Evolutionary conservation across 1,140 invertebrate species (phyloP).

Genomic region (Oryctes rhinoceros): DNA sequence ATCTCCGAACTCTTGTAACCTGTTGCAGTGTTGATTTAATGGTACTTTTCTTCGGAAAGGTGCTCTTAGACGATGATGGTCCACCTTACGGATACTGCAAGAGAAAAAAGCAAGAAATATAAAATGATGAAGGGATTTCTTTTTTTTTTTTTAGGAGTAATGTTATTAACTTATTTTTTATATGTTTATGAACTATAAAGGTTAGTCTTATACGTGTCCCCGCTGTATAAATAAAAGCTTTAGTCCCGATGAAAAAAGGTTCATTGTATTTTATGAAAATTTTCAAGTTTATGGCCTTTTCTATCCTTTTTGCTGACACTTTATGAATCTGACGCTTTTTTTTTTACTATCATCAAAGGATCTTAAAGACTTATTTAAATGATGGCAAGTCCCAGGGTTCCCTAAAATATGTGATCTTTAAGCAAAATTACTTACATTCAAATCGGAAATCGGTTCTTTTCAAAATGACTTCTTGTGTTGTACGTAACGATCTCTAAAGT

Average conservation of each 20-base stretch:
- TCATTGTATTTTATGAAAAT: background rate
- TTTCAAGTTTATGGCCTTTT: too few relatives aligned
- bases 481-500: too few relatives aligned
- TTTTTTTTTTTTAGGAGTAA: background rate
- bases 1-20: conserved; percentile 8
- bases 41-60: conserved; percentile 6
- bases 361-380: too few relatives aligned
- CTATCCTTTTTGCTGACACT: too few relatives aligned
- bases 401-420: too few relatives aligned
- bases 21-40: conserved; percentile 15
- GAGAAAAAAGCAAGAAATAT: background rate
- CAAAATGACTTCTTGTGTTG: too few relatives aligned
- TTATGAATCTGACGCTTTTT: too few relatives aligned
- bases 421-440: too few relatives aligned
- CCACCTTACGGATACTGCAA: background rate
- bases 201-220: background rate
- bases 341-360: too few relatives aligned
- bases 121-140: background rate
- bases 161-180: background rate
- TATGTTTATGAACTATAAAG: background rate
- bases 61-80: conserved; percentile 9
- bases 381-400: too few relatives aligned
- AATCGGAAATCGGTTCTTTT: too few relatives aligned
- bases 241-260: too few relatives aligned
- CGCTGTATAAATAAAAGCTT: background rate